A percentile compares a stretch with the other conserved stretches of the same genome.
Evolutionary conservation across 2,113 vertebrate genomes (phyloP).

Genomic region (Brachyhypopomus gauderio): DNA sequence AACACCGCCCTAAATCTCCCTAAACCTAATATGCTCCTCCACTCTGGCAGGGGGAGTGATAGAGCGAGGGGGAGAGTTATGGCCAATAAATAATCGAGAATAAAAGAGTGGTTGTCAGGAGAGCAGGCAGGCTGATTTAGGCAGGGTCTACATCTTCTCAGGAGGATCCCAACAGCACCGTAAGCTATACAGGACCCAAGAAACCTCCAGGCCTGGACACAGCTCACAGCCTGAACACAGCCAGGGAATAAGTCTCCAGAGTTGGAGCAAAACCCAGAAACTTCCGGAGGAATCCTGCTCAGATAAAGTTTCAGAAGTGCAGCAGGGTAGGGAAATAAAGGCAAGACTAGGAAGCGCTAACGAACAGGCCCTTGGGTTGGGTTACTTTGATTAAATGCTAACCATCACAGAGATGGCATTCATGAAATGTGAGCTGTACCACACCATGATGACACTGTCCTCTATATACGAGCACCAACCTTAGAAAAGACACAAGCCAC

Average conservation of each 20-base stretch:
- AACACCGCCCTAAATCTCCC: slow-evolving; percentile 10
- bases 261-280: neutral
- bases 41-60: neutral
- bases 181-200: neutral
- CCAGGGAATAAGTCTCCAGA: neutral
- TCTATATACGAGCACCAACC: neutral
- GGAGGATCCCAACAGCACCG: neutral
- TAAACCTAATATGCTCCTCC: neutral
- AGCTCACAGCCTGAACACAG: neutral
- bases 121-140: slow-evolving; percentile 25
- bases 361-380: neutral
- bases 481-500: slow-evolving; percentile 4
- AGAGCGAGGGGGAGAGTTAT: slow-evolving; percentile 14
- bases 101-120: slow-evolving; percentile 5
- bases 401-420: neutral
- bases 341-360: no score
- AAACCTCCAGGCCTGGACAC: slow-evolving; percentile 4
- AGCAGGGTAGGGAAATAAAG: neutral
- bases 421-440: neutral
- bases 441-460: neutral
- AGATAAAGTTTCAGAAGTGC: neutral
- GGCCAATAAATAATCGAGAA: slow-evolving; percentile 13
- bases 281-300: neutral
- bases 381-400: neutral
- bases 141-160: neutral